A percentile compares a stretch with the other conserved stretches of the same genome.
These are phyloP conservation scores for Ryuthela nishihirai DNA, from an alignment of 2,888 invertebrate genomes.

Conservation along the genomic window DNA sequence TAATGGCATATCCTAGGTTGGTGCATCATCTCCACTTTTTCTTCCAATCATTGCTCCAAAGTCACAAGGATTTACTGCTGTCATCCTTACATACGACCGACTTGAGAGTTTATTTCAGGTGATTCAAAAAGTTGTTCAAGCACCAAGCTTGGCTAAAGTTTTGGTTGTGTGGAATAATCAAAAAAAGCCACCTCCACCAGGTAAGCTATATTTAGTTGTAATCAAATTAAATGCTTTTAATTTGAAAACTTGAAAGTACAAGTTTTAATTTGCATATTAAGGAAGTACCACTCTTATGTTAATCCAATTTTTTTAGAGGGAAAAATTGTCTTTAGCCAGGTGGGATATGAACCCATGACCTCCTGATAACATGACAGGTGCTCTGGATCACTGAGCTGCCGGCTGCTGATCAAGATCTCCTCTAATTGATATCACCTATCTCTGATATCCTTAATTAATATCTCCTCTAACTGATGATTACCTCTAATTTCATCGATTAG, in stretches of 20 bases:
- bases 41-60: slow-evolving; percentile 80
- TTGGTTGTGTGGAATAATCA: slow-evolving; percentile 97
- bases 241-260: neutral
- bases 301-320: too few species aligned
- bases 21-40: slow-evolving; percentile 58
- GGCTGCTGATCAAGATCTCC: too few species aligned
- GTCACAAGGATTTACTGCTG: slow-evolving; percentile 89
- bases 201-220: slow-evolving; percentile 58
- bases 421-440: too few species aligned
- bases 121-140: slow-evolving; percentile 76
- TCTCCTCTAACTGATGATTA: too few species aligned
- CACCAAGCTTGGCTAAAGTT: slow-evolving; percentile 86
- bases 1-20: slow-evolving; percentile 24
- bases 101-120: slow-evolving; percentile 82
- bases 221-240: neutral
- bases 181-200: slow-evolving; percentile 78
- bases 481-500: too few species aligned
- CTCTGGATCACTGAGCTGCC: too few species aligned
- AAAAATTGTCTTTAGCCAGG: too few species aligned
- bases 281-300: too few species aligned
- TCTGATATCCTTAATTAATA: too few species aligned
- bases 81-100: slow-evolving; percentile 90
- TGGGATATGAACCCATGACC: too few species aligned
- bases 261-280: neutral
- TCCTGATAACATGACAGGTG: too few species aligned